Percentiles rank a stretch among this genome's conserved stretches.
phyloP scores from a whole-genome alignment of 1,140 invertebrate genomes.

The Pogonognathellus flavescens region DNA sequence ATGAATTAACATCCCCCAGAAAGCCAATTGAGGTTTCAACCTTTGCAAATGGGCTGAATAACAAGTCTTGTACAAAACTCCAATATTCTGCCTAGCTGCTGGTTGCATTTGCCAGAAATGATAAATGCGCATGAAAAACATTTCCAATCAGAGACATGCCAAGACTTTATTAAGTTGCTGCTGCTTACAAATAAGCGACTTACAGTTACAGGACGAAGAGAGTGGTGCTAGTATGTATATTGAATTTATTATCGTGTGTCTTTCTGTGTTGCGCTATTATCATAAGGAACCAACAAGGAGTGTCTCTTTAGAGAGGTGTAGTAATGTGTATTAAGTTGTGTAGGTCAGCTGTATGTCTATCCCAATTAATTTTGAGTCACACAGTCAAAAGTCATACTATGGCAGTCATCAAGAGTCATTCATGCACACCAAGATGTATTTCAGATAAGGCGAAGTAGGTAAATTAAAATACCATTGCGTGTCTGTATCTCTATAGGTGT shows the following conservation, averaged over 20 bases:
- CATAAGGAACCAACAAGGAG: neutral
- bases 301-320: neutral
- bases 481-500: no score
- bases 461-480: neutral
- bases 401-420: constrained; percentile 7
- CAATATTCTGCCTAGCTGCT: neutral
- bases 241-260: neutral
- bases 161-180: no score
- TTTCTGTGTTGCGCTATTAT: neutral
- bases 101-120: no score
- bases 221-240: no score
- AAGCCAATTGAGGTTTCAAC: neutral
- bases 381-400: neutral
- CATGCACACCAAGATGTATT: neutral
- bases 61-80: neutral
- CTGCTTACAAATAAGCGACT: no score
- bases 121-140: no score
- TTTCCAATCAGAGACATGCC: no score
- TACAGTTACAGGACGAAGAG: no score
- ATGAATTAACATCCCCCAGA: neutral
- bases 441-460: constrained; percentile 42
- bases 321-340: neutral
- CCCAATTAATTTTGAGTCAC: constrained; percentile 4
- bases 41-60: neutral
- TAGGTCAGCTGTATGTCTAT: constrained; percentile 27